These are phyloP conservation scores for Phortica magna DNA, from an alignment of 2,888 invertebrate species.

Conservation along the genomic window DNA sequence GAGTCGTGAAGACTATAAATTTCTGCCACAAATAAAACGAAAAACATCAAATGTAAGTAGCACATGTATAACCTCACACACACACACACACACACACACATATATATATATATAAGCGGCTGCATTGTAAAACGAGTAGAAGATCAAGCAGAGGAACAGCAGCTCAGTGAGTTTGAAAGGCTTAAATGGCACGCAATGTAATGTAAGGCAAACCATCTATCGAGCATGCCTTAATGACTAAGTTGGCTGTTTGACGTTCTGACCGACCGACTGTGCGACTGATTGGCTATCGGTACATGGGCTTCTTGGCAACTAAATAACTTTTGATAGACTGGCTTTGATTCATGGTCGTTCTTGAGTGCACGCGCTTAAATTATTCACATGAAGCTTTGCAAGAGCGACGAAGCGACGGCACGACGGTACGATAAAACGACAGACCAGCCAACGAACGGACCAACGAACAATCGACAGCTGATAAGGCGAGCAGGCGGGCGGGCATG, in stretches of 20 bases:
- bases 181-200: constrained; percentile 23
- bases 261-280: neutral
- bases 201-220: neutral
- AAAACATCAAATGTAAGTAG: constrained; percentile 64
- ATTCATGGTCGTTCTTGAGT: neutral
- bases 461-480: neutral
- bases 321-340: neutral
- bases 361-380: constrained; percentile 2
- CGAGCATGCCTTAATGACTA: neutral
- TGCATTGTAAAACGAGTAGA: neutral
- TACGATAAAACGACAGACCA: too few species aligned
- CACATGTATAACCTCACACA: constrained; percentile 7
- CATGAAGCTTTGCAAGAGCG: neutral
- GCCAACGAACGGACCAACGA: neutral
- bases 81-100: constrained; percentile 10
- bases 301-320: neutral
- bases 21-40: constrained; percentile 71
- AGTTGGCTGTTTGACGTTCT: neutral
- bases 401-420: constrained; percentile 17
- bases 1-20: constrained; percentile 65
- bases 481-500: neutral
- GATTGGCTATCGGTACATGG: neutral
- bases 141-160: neutral
- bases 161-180: neutral
- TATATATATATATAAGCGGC: neutral